phyloP scores from a whole-genome alignment of 2,888 invertebrate genomes.

The Ochropleura leucogaster region DNA sequence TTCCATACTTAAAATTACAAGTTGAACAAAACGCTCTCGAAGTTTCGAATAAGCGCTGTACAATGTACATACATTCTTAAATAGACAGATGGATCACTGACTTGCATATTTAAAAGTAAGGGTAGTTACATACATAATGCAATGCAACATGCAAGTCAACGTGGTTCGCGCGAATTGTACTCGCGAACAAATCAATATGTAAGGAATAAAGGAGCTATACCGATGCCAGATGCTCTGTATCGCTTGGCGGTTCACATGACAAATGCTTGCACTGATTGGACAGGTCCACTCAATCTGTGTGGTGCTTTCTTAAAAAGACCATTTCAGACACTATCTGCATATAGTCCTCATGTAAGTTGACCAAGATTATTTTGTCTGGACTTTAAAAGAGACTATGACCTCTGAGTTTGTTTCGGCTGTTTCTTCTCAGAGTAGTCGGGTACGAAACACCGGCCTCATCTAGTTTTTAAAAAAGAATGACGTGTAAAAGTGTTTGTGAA shows the following conservation, averaged over 20 bases:
- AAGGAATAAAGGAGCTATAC: slow-evolving; percentile 14
- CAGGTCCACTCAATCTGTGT: too few species aligned
- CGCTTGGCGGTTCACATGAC: neutral
- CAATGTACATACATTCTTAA: neutral
- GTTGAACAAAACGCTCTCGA: neutral
- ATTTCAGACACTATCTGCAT: too few species aligned
- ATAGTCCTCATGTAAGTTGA: too few species aligned
- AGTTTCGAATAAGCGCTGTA: neutral
- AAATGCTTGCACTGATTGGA: too few species aligned
- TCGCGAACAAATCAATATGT: slow-evolving; percentile 39
- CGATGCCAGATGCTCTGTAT: slow-evolving; percentile 3
- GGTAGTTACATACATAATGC: slow-evolving; percentile 41
- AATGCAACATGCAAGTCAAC: slow-evolving; percentile 34
- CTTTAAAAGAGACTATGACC: too few species aligned
- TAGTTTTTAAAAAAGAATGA: too few species aligned
- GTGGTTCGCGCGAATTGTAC: slow-evolving; percentile 8
- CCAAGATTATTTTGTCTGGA: too few species aligned
- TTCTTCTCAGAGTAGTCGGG: too few species aligned
- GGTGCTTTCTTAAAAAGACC: too few species aligned
- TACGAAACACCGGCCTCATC: too few species aligned
- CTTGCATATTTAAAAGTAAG: slow-evolving; percentile 23
- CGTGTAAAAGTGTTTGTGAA: too few species aligned
- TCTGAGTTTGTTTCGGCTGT: too few species aligned
- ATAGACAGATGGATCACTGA: neutral
- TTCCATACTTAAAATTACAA: neutral